Conservation (phyloP, 92 coral and sea anemone genomes). For the Nematostella vectensis region DNA sequence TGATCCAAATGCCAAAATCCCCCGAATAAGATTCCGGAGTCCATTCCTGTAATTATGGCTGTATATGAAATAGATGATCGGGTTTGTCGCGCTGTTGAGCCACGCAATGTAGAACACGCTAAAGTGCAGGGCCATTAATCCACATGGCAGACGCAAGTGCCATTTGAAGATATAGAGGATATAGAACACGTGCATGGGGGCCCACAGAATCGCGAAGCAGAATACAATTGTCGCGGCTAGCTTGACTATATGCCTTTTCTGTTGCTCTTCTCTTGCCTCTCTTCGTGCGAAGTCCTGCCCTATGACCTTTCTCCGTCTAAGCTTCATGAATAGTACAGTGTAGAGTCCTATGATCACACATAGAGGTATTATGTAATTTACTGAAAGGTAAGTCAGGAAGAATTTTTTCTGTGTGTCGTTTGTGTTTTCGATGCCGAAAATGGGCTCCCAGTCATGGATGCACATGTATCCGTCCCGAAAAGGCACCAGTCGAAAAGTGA, state of each 20-base stretch:
- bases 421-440: constrained; percentile 4
- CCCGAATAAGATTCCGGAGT: constrained; percentile 10
- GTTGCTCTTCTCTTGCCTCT: constrained; percentile 7
- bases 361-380: constrained; percentile 11
- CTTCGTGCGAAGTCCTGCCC: constrained; percentile 16
- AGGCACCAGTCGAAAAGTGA: constrained; percentile 14
- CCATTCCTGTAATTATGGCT: constrained; percentile 54
- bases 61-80: constrained; percentile 47
- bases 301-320: constrained; percentile 11
- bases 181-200: constrained; percentile 12
- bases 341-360: constrained; percentile 6
- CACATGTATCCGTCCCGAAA: constrained; percentile 7
- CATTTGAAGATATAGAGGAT: constrained; percentile 10
- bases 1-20: background rate
- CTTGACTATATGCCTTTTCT: constrained; percentile 18
- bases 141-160: constrained; percentile 20
- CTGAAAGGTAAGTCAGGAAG: constrained; percentile 7
- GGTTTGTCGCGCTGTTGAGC: constrained; percentile 34
- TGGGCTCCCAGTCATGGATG: constrained; percentile 15
- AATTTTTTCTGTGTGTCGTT: constrained; percentile 6
- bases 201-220: constrained; percentile 14
- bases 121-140: constrained; percentile 3
- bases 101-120: constrained; percentile 15
- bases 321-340: constrained; percentile 4
- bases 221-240: constrained; percentile 19